Evolutionary conservation across 2,888 invertebrate genomes (phyloP), one percentile per base, ranked within the genome.

Genomic region (Himalopsyche kuldschensis): DNA sequence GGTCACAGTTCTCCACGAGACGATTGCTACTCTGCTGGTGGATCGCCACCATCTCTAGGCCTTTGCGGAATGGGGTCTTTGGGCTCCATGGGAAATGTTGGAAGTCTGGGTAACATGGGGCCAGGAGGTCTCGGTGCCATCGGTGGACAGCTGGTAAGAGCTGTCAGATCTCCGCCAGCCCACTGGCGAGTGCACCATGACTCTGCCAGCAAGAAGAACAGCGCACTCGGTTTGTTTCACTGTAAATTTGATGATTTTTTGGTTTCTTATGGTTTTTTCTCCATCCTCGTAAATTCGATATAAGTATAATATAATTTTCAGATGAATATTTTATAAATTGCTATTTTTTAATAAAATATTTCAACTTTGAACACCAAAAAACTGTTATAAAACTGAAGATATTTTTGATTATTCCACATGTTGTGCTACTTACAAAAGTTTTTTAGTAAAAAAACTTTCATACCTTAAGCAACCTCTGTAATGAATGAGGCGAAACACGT

Each of bases 131-230:
- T 89, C 83, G 87, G 88, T 77, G 87, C 87, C 81, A 88, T 88
- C 79, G 87, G 87, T 76, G 82, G 84, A 32, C 85, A 85, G 1
- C 88, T 94, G 86, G 94, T 94, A 15, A 94, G 94, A 1, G 94
- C 94, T 0, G 93, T 94, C 0, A 88, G 94, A 6, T 93, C 93
- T 0, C 94, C 94, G 0, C 94, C 94, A 4, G 92, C 93, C 0
- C 88, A 91, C 0, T 87, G 90, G 76, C 91, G 92, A 27, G 92
- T 92, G 90, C 89, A 92, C 6, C 92, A 91, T 6, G 92, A 92
- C 63, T 91, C 91, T 0, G 92, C 92, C 0, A 87, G 88, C 0
- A 91, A 92, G 89, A 91, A 91, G 87, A 89, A 89, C 80, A 90
- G 90, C 87, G 90, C 91, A 82, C 88, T 91, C 89, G 91, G 91